A percentile compares a stretch with the other conserved stretches of the same genome.
Evolutionary conservation across 2,113 vertebrate genomes (phyloP).

Genomic region (Archilochus colubris): DNA sequence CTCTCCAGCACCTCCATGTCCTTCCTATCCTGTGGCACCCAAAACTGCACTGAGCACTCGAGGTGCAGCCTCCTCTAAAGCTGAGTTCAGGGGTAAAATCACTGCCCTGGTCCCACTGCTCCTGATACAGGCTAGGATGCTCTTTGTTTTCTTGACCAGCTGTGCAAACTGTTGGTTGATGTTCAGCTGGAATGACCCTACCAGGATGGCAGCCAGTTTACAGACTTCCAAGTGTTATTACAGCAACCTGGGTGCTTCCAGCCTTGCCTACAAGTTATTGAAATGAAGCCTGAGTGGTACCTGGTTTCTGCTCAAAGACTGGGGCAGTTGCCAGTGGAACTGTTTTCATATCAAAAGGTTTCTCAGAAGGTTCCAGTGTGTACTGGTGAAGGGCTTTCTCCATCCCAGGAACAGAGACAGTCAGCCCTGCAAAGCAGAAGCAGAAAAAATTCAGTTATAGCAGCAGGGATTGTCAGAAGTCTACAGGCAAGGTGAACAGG

Average conservation of each 20-base stretch:
- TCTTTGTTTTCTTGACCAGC: too few species aligned
- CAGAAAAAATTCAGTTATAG: not conserved
- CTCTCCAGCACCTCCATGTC: too few species aligned
- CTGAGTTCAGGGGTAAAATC: too few species aligned
- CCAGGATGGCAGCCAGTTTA: too few species aligned
- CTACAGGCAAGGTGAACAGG: not conserved
- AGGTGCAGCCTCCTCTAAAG: too few species aligned
- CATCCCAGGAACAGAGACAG: slow-evolving; percentile 92
- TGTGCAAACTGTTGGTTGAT: too few species aligned
- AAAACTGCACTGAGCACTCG: too few species aligned
- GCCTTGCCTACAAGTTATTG: not conserved
- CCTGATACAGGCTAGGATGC: too few species aligned
- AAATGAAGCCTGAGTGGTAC: slow-evolving; percentile 36
- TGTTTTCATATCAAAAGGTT: slow-evolving; percentile 93
- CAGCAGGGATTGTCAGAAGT: not conserved
- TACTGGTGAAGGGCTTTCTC: slow-evolving; percentile 97
- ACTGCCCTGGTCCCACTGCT: too few species aligned
- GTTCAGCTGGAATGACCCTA: too few species aligned
- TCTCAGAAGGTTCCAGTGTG: slow-evolving; percentile 92
- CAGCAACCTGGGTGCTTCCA: not conserved
- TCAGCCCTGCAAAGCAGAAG: slow-evolving; percentile 79
- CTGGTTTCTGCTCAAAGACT: slow-evolving; percentile 90
- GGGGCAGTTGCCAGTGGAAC: slow-evolving; percentile 90
- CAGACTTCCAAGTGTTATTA: too few species aligned
- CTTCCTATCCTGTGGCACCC: too few species aligned